These are phyloP conservation scores for Cherax quadricarinatus DNA, from an alignment of 1,140 invertebrate species.

Conservation along the genomic window DNA sequence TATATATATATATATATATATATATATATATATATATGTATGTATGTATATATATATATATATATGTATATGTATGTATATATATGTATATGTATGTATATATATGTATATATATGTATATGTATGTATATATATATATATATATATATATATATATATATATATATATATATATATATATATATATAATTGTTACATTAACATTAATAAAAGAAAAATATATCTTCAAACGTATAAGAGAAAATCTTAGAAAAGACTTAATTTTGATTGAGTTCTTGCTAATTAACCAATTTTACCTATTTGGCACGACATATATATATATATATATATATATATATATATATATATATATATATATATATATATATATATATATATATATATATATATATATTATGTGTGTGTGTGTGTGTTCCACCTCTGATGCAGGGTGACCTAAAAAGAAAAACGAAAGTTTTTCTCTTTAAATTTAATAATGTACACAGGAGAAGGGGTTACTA, in stretches of 20 bases:
- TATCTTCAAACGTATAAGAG: too few relatives aligned
- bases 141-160: slow-evolving; percentile 29
- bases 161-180: slow-evolving; percentile 37
- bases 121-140: slow-evolving; percentile 51
- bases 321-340: slow-evolving; percentile 26
- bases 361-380: slow-evolving; percentile 24
- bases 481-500: too few relatives aligned
- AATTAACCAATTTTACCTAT: too few relatives aligned
- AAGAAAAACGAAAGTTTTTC: too few relatives aligned
- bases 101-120: too few relatives aligned
- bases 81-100: slow-evolving; percentile 24
- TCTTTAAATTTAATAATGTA: too few relatives aligned
- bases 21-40: slow-evolving; percentile 43
- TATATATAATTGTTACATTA: not conserved
- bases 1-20: slow-evolving; percentile 47
- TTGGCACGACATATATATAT: not conserved
- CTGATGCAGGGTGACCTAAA: too few relatives aligned
- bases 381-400: slow-evolving; percentile 30
- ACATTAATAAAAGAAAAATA: too few relatives aligned
- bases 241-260: too few relatives aligned
- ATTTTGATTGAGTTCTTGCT: too few relatives aligned
- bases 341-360: slow-evolving; percentile 15
- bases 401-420: too few relatives aligned
- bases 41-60: slow-evolving; percentile 51
- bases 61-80: slow-evolving; percentile 26